These are phyloP conservation scores for Ptychobarbus kaznakovi DNA, from an alignment of 2,797 vertebrate species.

Conservation along the genomic window DNA sequence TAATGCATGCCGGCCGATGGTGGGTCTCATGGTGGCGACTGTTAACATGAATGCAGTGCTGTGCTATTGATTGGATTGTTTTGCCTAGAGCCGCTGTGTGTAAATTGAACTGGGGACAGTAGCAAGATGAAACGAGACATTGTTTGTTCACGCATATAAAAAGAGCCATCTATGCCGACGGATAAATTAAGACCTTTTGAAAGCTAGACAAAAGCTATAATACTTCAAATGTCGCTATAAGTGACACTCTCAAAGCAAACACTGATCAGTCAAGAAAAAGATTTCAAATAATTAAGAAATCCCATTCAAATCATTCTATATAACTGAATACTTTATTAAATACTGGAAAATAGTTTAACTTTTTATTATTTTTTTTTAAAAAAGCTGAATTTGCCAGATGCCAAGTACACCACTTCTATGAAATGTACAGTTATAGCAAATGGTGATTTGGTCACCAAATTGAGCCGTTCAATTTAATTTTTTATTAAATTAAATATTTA, in stretches of 20 bases:
- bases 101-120: conserved; percentile 34
- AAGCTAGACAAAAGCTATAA: background rate
- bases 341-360: background rate
- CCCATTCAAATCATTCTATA: background rate
- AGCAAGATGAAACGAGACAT: background rate
- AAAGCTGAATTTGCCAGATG: background rate
- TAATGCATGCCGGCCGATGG: conserved; percentile 51
- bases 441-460: background rate
- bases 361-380: background rate
- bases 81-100: conserved; percentile 31
- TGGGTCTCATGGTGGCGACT: conserved; percentile 35
- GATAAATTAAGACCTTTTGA: background rate
- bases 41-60: conserved; percentile 50
- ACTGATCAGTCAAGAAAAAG: background rate
- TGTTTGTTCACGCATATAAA: conserved; percentile 20
- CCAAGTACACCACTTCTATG: background rate
- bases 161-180: background rate
- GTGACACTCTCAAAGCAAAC: background rate
- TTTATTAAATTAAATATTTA: background rate
- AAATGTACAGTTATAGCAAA: background rate
- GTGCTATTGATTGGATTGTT: conserved; percentile 50
- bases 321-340: background rate
- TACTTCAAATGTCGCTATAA: background rate
- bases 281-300: background rate
- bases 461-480: background rate